A percentile compares a stretch with the other conserved stretches of the same genome.
These are phyloP conservation scores for Drosophila bocqueti DNA, from an alignment of 1,140 invertebrate genomes.

Conservation along the genomic window DNA sequence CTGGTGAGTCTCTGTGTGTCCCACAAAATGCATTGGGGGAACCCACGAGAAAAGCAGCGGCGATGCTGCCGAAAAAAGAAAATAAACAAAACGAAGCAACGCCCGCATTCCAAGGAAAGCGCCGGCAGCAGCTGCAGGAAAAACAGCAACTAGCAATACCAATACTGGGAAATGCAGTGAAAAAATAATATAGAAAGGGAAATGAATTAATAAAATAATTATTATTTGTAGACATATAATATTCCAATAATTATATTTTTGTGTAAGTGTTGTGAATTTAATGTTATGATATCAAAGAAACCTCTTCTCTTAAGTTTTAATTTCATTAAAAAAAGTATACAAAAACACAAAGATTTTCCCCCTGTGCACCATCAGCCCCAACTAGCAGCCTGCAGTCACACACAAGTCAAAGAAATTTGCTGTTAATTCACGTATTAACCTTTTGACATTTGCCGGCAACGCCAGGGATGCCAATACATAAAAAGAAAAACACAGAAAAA, in stretches of 20 bases:
- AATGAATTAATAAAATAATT: no score
- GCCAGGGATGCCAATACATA: conserved; percentile 48
- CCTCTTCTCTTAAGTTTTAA: neutral
- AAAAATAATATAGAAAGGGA: neutral
- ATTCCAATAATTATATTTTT: no score
- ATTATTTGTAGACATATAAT: neutral
- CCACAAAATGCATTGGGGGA: conserved; percentile 69
- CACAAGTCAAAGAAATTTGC: conserved; percentile 83
- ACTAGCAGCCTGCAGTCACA: conserved; percentile 64
- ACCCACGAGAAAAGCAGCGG: conserved; percentile 41
- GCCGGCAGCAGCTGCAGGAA: conserved; percentile 74
- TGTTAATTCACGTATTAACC: conserved; percentile 85
- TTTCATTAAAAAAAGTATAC: neutral
- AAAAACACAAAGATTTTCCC: neutral
- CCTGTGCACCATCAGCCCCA: conserved; percentile 17
- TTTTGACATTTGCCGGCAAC: conserved; percentile 83
- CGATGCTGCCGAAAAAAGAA: conserved; percentile 38
- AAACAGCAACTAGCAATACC: conserved; percentile 31
- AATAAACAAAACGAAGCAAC: conserved; percentile 66
- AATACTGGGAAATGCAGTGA: neutral
- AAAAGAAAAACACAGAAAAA: conserved; percentile 16
- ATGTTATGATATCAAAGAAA: neutral
- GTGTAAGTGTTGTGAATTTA: neutral
- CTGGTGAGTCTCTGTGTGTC: conserved; percentile 36
- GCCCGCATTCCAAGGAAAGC: conserved; percentile 80